Evolutionary conservation across 2,888 invertebrate genomes (phyloP).

Genomic region (Pyrocoelia pectoralis): DNA sequence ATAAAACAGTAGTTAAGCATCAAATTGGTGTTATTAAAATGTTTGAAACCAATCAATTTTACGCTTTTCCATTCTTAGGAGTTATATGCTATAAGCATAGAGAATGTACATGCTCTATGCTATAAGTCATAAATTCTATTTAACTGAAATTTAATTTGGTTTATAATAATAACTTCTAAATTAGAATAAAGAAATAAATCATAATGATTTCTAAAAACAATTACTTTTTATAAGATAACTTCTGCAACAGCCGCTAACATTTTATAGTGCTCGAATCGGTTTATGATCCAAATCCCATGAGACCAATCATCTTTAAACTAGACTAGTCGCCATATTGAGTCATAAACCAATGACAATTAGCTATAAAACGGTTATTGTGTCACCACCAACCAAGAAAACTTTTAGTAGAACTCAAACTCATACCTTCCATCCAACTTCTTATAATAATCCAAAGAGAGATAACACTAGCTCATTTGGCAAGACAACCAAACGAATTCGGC

Average conservation of each 20-base stretch:
- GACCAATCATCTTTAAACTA: conserved; percentile 61
- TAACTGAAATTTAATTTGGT: not conserved
- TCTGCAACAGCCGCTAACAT: conserved; percentile 50
- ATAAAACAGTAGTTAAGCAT: too few relatives aligned
- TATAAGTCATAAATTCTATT: too few relatives aligned
- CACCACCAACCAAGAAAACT: conserved; percentile 42
- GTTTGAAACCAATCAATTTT: too few relatives aligned
- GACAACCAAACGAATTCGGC: conserved; percentile 20
- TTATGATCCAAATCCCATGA: conserved; percentile 55
- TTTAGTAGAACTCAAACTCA: conserved; percentile 23
- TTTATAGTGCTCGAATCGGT: conserved; percentile 53
- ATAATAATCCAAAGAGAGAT: conserved; percentile 42
- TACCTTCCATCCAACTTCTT: conserved; percentile 9
- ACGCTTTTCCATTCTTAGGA: too few relatives aligned
- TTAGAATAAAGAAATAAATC: conserved; percentile 9
- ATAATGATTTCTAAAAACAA: conserved; percentile 47
- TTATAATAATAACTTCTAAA: not conserved
- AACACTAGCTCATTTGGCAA: conserved; percentile 24
- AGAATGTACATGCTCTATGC: too few relatives aligned
- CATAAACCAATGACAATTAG: conserved; percentile 62
- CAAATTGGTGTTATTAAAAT: too few relatives aligned
- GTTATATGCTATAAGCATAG: too few relatives aligned
- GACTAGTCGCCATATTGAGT: conserved; percentile 60
- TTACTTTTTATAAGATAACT: conserved; percentile 54
- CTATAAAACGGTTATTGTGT: conserved; percentile 60